Conservation (phyloP, 2,888 invertebrate species). For the Platycheirus rosarum region DNA sequence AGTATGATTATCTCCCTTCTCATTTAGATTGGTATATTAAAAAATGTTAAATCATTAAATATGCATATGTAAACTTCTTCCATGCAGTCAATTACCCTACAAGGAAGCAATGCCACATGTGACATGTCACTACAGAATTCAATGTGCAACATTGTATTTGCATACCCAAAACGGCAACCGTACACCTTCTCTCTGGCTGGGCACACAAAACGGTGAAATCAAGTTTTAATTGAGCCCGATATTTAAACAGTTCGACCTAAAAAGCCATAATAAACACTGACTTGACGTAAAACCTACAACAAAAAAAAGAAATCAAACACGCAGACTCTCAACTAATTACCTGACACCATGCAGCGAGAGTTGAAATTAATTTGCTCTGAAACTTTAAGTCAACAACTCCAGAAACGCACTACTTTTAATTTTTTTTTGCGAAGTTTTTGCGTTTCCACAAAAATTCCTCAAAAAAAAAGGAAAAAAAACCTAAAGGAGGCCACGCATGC, state of each 20-base stretch:
- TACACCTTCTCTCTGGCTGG: slow-evolving; percentile 18
- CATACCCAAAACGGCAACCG: background rate
- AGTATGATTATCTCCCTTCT: no score
- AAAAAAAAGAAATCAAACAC: slow-evolving; percentile 44
- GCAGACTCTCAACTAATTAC: slow-evolving; percentile 67
- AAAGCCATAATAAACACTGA: slow-evolving; percentile 21
- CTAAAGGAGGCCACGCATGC: slow-evolving; percentile 66
- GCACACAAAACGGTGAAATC: slow-evolving; percentile 28
- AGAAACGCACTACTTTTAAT: slow-evolving; percentile 66
- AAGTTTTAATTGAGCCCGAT: slow-evolving; percentile 32
- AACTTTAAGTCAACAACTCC: slow-evolving; percentile 32
- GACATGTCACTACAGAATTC: no score
- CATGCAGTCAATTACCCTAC: no score
- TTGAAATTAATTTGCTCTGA: slow-evolving; percentile 69
- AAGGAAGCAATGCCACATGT: no score
- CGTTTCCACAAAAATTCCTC: slow-evolving; percentile 32
- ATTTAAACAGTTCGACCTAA: slow-evolving; percentile 44
- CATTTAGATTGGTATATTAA: no score
- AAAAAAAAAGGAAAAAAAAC: slow-evolving; percentile 6
- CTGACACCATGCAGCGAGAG: slow-evolving; percentile 73
- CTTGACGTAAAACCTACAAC: background rate
- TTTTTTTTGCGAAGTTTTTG: slow-evolving; percentile 9
- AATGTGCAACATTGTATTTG: slow-evolving; percentile 6
- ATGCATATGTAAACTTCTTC: no score
- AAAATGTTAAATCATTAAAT: no score